Percentiles rank a stretch among this genome's conserved stretches.
Conservation (phyloP, 2,888 invertebrate species). For the Unio delphinus region DNA sequence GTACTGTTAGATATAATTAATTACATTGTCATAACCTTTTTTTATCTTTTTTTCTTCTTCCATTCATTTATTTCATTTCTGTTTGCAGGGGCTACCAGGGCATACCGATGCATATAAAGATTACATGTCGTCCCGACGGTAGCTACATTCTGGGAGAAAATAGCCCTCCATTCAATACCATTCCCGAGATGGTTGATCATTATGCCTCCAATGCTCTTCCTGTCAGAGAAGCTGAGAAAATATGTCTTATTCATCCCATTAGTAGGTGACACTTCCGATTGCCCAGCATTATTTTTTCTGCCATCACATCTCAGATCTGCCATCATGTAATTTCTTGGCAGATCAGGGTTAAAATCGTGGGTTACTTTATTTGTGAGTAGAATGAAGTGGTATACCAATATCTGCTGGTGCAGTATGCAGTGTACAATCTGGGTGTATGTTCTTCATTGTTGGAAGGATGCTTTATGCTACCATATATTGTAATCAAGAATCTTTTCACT, state of each 20-base stretch:
- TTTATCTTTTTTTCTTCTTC: background rate
- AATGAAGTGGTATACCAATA: too few species aligned
- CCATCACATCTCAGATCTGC: too few species aligned
- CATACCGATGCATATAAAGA: slow-evolving; percentile 98
- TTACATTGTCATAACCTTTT: background rate
- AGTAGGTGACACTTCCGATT: background rate
- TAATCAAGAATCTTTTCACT: too few species aligned
- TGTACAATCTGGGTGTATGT: too few species aligned
- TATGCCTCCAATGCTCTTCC: slow-evolving; percentile 94
- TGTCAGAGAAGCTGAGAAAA: slow-evolving; percentile 95
- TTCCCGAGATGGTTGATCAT: slow-evolving; percentile 95
- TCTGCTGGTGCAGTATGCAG: too few species aligned
- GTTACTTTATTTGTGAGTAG: too few species aligned
- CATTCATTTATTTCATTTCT: slow-evolving; percentile 49
- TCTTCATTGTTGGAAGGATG: too few species aligned
- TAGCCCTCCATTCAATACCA: slow-evolving; percentile 90
- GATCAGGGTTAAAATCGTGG: too few species aligned
- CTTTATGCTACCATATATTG: too few species aligned
- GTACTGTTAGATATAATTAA: too few species aligned
- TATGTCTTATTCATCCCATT: slow-evolving; percentile 93
- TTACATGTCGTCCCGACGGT: slow-evolving; percentile 80
- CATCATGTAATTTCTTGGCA: too few species aligned
- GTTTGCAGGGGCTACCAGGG: slow-evolving; percentile 83
- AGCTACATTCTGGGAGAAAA: slow-evolving; percentile 93
- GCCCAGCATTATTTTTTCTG: too few species aligned